These are phyloP conservation scores for Lordiphosa andalusiaca DNA, from an alignment of 2,888 invertebrate genomes.

Conservation along the genomic window DNA sequence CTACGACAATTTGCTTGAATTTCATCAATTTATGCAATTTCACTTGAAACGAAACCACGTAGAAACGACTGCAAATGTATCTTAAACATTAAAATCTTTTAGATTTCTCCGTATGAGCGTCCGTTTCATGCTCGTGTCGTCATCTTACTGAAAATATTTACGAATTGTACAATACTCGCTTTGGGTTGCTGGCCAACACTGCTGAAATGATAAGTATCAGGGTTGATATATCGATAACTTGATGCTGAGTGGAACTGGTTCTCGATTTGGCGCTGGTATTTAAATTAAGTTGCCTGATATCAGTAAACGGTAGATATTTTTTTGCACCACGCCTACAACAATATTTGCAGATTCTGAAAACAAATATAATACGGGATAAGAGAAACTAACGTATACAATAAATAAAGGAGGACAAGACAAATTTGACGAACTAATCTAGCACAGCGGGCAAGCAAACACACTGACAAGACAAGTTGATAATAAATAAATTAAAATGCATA, in stretches of 20 bases:
- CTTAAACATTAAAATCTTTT: slow-evolving; percentile 4
- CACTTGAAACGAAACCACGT: slow-evolving; percentile 26
- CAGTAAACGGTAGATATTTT: neutral
- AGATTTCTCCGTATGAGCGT: no score
- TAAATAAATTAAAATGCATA: slow-evolving; percentile 66
- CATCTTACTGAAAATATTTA: no score
- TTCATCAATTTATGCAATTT: slow-evolving; percentile 52
- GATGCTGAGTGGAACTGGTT: no score
- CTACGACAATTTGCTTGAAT: slow-evolving; percentile 22
- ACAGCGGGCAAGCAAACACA: slow-evolving; percentile 37
- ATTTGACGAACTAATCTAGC: slow-evolving; percentile 50
- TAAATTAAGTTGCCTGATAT: neutral
- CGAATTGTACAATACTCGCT: no score
- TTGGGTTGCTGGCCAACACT: no score
- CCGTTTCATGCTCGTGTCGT: no score
- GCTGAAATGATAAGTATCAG: no score
- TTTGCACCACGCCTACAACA: slow-evolving; percentile 6
- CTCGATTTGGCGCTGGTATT: neutral
- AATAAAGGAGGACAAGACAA: slow-evolving; percentile 19
- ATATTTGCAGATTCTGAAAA: slow-evolving; percentile 35
- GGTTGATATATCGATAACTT: no score
- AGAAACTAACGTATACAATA: slow-evolving; percentile 22
- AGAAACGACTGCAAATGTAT: slow-evolving; percentile 8
- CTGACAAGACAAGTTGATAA: slow-evolving; percentile 36
- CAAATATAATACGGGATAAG: slow-evolving; percentile 27